These are phyloP conservation scores for Porphyrio hochstetteri DNA, from an alignment of 2,113 vertebrate species.

Conservation along the genomic window DNA sequence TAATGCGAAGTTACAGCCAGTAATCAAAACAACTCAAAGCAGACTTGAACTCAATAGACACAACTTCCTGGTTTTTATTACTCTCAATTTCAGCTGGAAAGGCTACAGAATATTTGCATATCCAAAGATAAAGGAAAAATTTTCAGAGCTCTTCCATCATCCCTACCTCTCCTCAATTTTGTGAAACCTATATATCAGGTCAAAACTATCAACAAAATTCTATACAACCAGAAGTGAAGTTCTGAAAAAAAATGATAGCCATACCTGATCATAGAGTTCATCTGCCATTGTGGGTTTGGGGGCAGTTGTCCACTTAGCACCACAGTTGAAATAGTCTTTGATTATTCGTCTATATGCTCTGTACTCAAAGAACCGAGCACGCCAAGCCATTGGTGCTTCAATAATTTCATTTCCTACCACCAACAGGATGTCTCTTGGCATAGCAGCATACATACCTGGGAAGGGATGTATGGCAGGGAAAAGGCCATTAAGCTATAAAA, in stretches of 20 bases:
- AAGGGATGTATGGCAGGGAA: not conserved
- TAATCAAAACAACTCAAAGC: slow-evolving; percentile 11
- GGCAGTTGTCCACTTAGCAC: slow-evolving; percentile 97
- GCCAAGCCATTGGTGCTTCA: slow-evolving; percentile 99
- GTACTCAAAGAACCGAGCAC: slow-evolving; percentile 97
- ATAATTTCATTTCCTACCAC: slow-evolving; percentile 98
- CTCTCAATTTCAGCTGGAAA: not conserved
- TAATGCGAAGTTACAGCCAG: not conserved
- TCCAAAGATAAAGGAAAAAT: fast-evolving
- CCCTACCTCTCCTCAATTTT: fast-evolving
- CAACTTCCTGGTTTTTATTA: not conserved
- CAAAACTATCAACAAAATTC: not conserved
- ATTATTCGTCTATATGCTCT: slow-evolving; percentile 93
- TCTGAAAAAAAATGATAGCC: not conserved
- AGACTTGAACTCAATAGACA: not conserved
- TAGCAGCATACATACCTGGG: slow-evolving; percentile 95
- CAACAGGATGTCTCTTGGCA: slow-evolving; percentile 96
- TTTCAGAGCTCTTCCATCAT: not conserved
- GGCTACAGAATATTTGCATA: not conserved
- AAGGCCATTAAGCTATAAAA: not conserved
- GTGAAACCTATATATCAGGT: not conserved
- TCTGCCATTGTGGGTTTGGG: slow-evolving; percentile 97
- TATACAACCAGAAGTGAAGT: not conserved
- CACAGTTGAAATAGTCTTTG: slow-evolving; percentile 93
- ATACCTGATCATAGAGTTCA: slow-evolving; percentile 93